A percentile compares a stretch with the other conserved stretches of the same genome.
These are phyloP conservation scores for Syngnathus floridae DNA, from an alignment of 2,113 vertebrate species.

Conservation along the genomic window DNA sequence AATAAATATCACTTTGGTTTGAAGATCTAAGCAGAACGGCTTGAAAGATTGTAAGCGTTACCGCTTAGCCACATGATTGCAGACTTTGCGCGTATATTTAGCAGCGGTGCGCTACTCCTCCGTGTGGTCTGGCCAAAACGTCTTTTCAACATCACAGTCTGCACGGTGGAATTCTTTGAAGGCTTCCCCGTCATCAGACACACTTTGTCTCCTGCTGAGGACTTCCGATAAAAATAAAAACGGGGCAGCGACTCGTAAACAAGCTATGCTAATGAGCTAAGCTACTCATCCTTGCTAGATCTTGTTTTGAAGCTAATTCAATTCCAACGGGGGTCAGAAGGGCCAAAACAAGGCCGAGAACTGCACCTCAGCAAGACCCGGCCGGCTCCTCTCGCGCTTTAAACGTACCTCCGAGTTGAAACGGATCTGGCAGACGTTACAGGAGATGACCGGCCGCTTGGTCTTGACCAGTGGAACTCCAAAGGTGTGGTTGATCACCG, in stretches of 20 bases:
- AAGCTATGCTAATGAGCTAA: slow-evolving; percentile 10
- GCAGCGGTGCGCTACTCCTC: slow-evolving; percentile 48
- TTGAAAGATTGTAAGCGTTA: slow-evolving; percentile 55
- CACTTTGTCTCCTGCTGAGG: slow-evolving; percentile 37
- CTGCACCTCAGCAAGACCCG: slow-evolving; percentile 1
- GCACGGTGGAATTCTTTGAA: slow-evolving; percentile 19
- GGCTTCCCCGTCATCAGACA: slow-evolving; percentile 20
- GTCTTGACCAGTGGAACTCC: slow-evolving; percentile 83
- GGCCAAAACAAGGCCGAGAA: slow-evolving; percentile 45
- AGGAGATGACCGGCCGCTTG: slow-evolving; percentile 86
- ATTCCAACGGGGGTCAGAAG: slow-evolving; percentile 33
- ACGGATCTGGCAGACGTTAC: slow-evolving; percentile 91
- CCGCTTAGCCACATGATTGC: slow-evolving; percentile 67
- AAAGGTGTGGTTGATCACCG: slow-evolving; percentile 86
- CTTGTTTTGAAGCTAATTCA: slow-evolving; percentile 33
- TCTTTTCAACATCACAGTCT: slow-evolving; percentile 25
- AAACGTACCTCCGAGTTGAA: slow-evolving; percentile 88
- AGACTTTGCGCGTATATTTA: slow-evolving; percentile 67
- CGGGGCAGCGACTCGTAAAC: slow-evolving; percentile 19
- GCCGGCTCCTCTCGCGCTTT: slow-evolving; percentile 1
- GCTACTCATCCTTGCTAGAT: slow-evolving; percentile 12
- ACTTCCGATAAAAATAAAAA: slow-evolving; percentile 9
- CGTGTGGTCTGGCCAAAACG: slow-evolving; percentile 40
- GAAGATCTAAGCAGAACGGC: slow-evolving; percentile 35
- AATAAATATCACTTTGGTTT: slow-evolving; percentile 19